Base-by-base conservation (phyloP, 2,113 vertebrate species). In the Epinephelus lanceolatus region DNA sequence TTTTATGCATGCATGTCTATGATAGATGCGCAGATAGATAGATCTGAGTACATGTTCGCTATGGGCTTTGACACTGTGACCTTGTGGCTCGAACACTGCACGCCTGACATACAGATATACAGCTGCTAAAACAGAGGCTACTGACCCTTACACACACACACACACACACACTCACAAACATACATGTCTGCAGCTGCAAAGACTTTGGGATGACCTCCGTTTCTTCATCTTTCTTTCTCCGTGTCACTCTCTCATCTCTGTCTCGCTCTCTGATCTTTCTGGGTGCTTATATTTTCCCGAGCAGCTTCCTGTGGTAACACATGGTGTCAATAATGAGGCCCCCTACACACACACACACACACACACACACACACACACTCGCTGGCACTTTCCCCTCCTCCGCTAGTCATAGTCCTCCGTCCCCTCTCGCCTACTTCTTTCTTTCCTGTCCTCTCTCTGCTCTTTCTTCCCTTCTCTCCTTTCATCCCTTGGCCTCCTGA, bases 291-390 rank as follows among this genome's bases (percentile, higher is more conserved):
- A 92, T 92, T 88, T 88, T 93, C 88, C 84, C 86, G 83, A 66
- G 84, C 78, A 89, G 86, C 91, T 93, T 94, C 92, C 92, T 94
- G 91, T 87, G 90, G 90, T 90, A 91, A 93, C 93, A 94, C 90
- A 93, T 93, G 93, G 89, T 93, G 92, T 91, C 93, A 93, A 93
- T 93, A 93, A 93, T 89, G 82, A 89, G 23, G 76, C 72, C 78
- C 78, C 90, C 71, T 15, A 42, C 80, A 71, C 81, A 82, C 70
- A 73, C 25, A 65, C 45, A 71, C 69, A 25, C 21, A 73, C 23
- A 69, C 45, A 71, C 72, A 25, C 21, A 23, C 60, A 71, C 83
- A 81, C 75, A 62, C 11, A 27, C 55, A 61, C 62, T 23, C 2
- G 8, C 79, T 59, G 45, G 73, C 65, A 69, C 62, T 53, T 56